These are phyloP conservation scores for Mystacides longicornis DNA, from an alignment of 2,888 invertebrate genomes.

Conservation along the genomic window DNA sequence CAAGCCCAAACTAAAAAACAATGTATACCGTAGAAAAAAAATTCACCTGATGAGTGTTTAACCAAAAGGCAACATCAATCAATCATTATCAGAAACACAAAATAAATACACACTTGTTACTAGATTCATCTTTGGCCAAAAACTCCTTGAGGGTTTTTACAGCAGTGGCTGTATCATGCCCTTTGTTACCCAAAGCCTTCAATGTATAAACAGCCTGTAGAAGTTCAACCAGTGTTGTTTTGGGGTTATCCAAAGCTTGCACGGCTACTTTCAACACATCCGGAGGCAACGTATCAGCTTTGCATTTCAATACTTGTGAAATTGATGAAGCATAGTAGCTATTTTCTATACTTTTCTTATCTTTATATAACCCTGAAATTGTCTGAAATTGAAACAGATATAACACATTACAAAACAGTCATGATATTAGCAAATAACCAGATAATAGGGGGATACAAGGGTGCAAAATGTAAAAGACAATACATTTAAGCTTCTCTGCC, in stretches of 20 bases:
- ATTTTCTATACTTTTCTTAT: slow-evolving; percentile 38
- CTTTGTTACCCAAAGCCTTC: slow-evolving; percentile 57
- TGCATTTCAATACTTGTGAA: slow-evolving; percentile 51
- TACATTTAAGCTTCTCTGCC: too few relatives aligned
- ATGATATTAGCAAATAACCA: too few relatives aligned
- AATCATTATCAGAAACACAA: background rate
- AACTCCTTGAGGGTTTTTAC: slow-evolving; percentile 65
- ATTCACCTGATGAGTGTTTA: background rate
- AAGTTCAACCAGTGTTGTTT: slow-evolving; percentile 60
- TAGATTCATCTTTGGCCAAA: slow-evolving; percentile 79
- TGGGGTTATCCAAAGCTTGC: slow-evolving; percentile 56
- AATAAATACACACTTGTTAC: slow-evolving; percentile 48
- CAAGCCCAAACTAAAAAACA: slow-evolving; percentile 64
- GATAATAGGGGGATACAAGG: too few relatives aligned
- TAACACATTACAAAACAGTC: too few relatives aligned
- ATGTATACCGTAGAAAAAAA: background rate
- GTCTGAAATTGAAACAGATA: too few relatives aligned
- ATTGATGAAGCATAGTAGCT: slow-evolving; percentile 60
- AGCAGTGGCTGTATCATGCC: slow-evolving; percentile 59
- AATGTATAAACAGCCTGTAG: slow-evolving; percentile 67
- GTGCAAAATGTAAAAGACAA: too few relatives aligned
- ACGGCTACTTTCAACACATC: slow-evolving; percentile 45
- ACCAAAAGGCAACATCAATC: background rate
- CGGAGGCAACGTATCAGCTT: slow-evolving; percentile 46
- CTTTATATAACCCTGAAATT: background rate